Percentiles rank a stretch among this genome's conserved stretches.
These are phyloP conservation scores for Bembecia ichneumoniformis DNA, from an alignment of 2,888 invertebrate genomes.

Conservation along the genomic window DNA sequence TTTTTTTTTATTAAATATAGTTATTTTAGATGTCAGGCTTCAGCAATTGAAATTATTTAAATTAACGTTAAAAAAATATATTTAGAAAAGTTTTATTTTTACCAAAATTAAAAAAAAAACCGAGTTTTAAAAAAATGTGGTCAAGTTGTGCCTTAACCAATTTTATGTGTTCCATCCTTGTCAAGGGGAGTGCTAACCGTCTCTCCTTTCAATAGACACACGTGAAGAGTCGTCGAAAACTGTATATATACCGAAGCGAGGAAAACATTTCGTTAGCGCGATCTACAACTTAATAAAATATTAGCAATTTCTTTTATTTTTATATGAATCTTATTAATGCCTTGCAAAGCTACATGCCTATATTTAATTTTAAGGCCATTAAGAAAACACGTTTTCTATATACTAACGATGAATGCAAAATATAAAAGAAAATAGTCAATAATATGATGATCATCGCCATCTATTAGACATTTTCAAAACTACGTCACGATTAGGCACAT, in stretches of 20 bases:
- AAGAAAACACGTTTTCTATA: no score
- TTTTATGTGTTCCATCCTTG: conserved; percentile 83
- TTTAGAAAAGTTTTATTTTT: no score
- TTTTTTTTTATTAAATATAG: no score
- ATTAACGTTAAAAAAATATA: no score
- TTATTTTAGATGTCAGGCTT: no score
- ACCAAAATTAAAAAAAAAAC: no score
- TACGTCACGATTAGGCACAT: not conserved
- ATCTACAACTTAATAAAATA: conserved; percentile 7
- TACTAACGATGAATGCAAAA: no score
- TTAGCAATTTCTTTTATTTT: conserved; percentile 1
- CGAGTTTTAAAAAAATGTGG: conserved; percentile 16
- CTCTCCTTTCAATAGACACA: conserved; percentile 99
- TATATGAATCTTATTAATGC: not conserved
- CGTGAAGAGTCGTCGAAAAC: not conserved
- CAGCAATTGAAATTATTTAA: no score
- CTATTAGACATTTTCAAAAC: not conserved
- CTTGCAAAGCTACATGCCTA: no score
- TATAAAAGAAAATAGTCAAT: no score
- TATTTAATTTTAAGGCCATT: no score
- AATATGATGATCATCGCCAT: not conserved
- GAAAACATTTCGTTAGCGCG: conserved; percentile 15
- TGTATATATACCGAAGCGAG: conserved; percentile 16
- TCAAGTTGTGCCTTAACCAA: conserved; percentile 23
- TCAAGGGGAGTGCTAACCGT: conserved; percentile 96